phyloP scores from a whole-genome alignment of 2,888 invertebrate species.

The Apamea sordens region DNA sequence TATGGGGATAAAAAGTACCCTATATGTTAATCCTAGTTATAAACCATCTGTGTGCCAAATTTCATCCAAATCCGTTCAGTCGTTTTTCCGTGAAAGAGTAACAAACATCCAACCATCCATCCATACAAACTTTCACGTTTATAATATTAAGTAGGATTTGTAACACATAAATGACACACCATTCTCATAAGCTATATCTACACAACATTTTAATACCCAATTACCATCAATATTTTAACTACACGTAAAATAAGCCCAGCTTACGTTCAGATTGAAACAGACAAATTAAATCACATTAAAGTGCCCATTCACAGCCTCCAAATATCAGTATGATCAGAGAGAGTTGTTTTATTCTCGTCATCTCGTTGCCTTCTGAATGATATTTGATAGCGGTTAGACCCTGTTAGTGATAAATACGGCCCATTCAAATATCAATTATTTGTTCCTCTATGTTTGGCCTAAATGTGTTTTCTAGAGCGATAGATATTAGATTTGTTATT shows the following conservation, averaged over 20 bases:
- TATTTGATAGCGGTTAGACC: conserved; percentile 79
- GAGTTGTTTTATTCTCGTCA: conserved; percentile 48
- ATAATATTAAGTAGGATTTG: too few relatives aligned
- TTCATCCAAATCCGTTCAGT: too few relatives aligned
- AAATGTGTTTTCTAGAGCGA: conserved; percentile 5
- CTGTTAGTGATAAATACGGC: conserved; percentile 77
- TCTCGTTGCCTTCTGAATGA: conserved; percentile 72
- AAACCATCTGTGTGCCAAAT: too few relatives aligned
- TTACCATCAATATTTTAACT: conserved; percentile 14
- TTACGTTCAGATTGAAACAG: conserved; percentile 30
- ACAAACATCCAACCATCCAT: too few relatives aligned
- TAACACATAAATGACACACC: too few relatives aligned
- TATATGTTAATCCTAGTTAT: too few relatives aligned
- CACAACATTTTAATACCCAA: conserved; percentile 11
- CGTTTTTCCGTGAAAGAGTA: too few relatives aligned
- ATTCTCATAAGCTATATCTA: too few relatives aligned
- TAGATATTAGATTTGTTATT: neutral
- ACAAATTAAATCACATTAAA: conserved; percentile 46
- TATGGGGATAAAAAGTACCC: too few relatives aligned
- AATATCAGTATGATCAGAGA: conserved; percentile 51
- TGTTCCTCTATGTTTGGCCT: conserved; percentile 56
- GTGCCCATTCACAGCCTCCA: conserved; percentile 40
- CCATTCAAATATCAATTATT: conserved; percentile 80
- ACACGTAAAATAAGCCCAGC: conserved; percentile 25
- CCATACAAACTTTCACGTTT: too few relatives aligned